phyloP scores from a whole-genome alignment of 2,888 invertebrate genomes.

The Desoria tigrina region DNA sequence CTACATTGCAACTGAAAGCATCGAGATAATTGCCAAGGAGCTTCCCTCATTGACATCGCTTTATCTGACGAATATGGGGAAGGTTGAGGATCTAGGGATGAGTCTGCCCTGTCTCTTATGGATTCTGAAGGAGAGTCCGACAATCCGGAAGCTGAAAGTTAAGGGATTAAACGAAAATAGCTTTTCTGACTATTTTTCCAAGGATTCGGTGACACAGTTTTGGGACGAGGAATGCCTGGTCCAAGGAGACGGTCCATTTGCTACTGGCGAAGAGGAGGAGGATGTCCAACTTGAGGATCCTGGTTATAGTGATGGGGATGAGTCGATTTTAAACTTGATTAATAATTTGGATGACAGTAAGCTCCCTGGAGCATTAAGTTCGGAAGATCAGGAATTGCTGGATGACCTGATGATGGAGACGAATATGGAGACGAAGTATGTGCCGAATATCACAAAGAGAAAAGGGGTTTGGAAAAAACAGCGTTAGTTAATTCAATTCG shows the following conservation, averaged over 20 bases:
- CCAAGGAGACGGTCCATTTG: no score
- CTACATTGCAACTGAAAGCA: not conserved
- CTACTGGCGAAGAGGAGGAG: no score
- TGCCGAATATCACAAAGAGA: not conserved
- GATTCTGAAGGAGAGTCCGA: not conserved
- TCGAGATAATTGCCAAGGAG: not conserved
- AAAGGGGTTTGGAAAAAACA: no score
- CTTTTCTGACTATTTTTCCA: not conserved
- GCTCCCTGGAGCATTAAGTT: no score
- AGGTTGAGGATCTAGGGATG: conserved; percentile 2
- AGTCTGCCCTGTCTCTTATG: not conserved
- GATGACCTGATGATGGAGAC: not conserved
- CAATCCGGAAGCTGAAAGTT: not conserved
- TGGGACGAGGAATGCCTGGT: no score
- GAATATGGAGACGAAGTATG: not conserved
- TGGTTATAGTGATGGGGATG: no score
- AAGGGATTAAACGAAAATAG: not conserved
- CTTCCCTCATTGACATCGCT: not conserved
- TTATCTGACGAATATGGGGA: not conserved
- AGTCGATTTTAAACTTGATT: no score
- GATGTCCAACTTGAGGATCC: no score
- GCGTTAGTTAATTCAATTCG: no score
- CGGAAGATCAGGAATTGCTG: no score
- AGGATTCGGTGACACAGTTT: not conserved
- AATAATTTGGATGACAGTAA: no score